Percentiles rank a stretch among this genome's conserved stretches.
phyloP scores from a whole-genome alignment of 2,888 invertebrate genomes.

The Amaurobius ferox region DNA sequence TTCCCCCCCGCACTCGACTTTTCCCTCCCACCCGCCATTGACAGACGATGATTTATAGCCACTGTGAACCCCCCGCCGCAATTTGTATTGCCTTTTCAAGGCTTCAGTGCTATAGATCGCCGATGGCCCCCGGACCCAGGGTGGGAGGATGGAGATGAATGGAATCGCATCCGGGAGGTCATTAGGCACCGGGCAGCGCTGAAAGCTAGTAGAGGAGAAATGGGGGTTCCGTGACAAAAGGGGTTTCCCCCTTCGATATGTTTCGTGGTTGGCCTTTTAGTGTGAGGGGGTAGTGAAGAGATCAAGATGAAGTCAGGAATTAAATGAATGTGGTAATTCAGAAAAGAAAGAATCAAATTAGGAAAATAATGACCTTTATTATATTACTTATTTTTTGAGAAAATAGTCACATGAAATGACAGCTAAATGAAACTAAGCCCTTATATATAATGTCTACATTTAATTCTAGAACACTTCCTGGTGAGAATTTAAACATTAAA shows the following conservation, averaged over 20 bases:
- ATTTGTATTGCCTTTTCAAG: slow-evolving; percentile 71
- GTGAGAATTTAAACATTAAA: too few species aligned
- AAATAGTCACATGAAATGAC: too few species aligned
- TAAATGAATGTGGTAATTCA: not conserved
- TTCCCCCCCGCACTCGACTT: slow-evolving; percentile 28
- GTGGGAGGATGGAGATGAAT: slow-evolving; percentile 52
- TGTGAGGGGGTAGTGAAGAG: not conserved
- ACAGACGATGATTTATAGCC: slow-evolving; percentile 72
- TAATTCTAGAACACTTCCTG: too few species aligned
- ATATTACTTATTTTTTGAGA: too few species aligned
- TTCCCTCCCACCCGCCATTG: slow-evolving; percentile 68
- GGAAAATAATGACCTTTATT: too few species aligned
- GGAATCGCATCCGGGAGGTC: slow-evolving; percentile 59
- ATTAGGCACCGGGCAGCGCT: slow-evolving; percentile 22
- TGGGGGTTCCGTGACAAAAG: not conserved
- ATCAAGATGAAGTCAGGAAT: slow-evolving; percentile 1
- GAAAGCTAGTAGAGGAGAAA: not conserved
- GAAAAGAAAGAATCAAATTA: too few species aligned
- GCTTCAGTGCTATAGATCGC: slow-evolving; percentile 32
- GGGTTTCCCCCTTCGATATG: slow-evolving; percentile 4
- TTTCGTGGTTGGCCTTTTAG: not conserved
- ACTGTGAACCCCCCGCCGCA: slow-evolving; percentile 51
- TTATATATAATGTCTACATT: too few species aligned
- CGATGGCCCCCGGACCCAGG: slow-evolving; percentile 35
- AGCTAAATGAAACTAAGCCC: too few species aligned